Evolutionary conservation across 2,113 vertebrate genomes (phyloP), one percentile per base, ranked within the genome.

Genomic region (Strix uralensis): DNA sequence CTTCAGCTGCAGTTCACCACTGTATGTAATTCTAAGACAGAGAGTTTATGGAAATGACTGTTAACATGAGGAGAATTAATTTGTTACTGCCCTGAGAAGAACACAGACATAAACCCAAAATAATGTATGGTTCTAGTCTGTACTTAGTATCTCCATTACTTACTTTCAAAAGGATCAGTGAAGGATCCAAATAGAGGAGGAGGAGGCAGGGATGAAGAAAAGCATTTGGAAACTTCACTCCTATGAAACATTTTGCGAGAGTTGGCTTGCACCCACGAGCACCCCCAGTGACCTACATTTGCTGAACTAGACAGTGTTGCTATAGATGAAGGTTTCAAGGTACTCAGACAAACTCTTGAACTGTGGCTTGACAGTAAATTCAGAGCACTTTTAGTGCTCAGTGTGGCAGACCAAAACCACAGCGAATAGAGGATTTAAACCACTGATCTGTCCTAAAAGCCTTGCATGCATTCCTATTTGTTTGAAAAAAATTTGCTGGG

Each of bases 231-330:
- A 84, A 79, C 8, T 27, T 78, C 16, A 30, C 34, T 80, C 79
- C 25, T 29, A 1, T 11, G 66, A 70, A 85, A 52, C 0, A 0
- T 13, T 75, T 11, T 65, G 11, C 42, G 32, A n/a, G 62, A 47
- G 51, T 0, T 88, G 55, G 6, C 23, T 27, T 58, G 20, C 4
- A 27, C 15, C 15, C 46, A 58, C 0, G 0, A 80, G 25, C 34
- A 62, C 1, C 1, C 11, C 13, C 9, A 21, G 18, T 21, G 61
- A 75, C 15, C 46, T 1, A 0, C 26, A 0, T 32, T 22, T 63
- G 57, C 23, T 74, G 62, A 92, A 74, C 10, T 4, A 66, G 40
- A 13, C 15, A 38, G 26, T 11, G 17, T 16, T 46, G 49, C 27
- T 73, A 7, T 0, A 58, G 49, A 30, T 7, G 9, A 55, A 63